Evolutionary conservation across 2,888 invertebrate genomes (phyloP).

Genomic region (Creontiades dilutus): DNA sequence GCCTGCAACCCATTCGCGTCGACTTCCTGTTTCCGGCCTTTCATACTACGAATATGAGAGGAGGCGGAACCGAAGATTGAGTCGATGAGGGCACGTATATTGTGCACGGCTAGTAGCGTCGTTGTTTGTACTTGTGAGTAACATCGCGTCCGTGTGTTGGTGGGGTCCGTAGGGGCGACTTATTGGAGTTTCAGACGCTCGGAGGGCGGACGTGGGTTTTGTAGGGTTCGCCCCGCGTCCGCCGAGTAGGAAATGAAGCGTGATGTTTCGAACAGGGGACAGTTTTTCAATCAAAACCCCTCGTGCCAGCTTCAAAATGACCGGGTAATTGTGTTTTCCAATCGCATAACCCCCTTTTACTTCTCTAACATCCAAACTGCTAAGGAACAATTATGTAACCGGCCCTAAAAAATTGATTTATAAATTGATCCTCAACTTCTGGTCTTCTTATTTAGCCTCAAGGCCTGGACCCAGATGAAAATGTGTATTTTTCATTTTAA

Average conservation of each 20-base stretch:
- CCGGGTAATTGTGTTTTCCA: not conserved
- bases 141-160: not conserved
- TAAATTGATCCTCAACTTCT: no score
- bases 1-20: not conserved
- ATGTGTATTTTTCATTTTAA: no score
- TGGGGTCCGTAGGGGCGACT: not conserved
- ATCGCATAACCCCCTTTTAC: not conserved
- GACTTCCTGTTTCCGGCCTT: constrained; percentile 21
- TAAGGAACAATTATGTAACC: no score
- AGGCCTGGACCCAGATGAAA: no score
- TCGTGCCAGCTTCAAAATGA: constrained; percentile 5
- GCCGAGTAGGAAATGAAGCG: constrained; percentile 51
- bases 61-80: not conserved
- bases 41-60: not conserved
- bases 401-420: no score
- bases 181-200: not conserved
- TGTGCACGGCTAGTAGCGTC: not conserved
- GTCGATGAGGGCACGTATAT: not conserved
- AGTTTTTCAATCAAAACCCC: constrained; percentile 42
- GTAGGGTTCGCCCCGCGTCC: not conserved
- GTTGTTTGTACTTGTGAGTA: not conserved
- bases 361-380: no score
- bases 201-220: constrained; percentile 3
- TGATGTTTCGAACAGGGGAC: constrained; percentile 20
- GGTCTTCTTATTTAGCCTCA: no score